Evolutionary conservation across 2,888 invertebrate genomes (phyloP).

Genomic region (Rhaphigaster nebulosa): DNA sequence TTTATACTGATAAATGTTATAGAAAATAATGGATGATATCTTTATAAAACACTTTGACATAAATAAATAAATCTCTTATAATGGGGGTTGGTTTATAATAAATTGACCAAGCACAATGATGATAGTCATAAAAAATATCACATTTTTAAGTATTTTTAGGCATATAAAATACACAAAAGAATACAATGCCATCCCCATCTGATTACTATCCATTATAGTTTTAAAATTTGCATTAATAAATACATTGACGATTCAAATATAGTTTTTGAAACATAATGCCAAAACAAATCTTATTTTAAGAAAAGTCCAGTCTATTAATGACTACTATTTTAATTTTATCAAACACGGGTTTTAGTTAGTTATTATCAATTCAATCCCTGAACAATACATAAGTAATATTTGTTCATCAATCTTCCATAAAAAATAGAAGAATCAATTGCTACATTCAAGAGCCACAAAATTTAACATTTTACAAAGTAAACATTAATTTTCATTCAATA

Average conservation of each 20-base stretch:
- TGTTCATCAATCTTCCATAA: conserved; percentile 28
- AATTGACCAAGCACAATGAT: conserved; percentile 63
- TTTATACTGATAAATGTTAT: conserved; percentile 53
- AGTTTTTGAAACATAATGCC: background rate
- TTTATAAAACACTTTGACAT: conserved; percentile 57
- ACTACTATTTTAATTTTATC: conserved; percentile 4
- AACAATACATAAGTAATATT: conserved; percentile 25
- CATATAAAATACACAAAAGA: conserved; percentile 58
- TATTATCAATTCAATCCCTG: conserved; percentile 44
- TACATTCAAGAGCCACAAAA: conserved; percentile 38
- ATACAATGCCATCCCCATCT: conserved; percentile 57
- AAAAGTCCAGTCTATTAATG: conserved; percentile 26
- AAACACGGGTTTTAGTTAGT: conserved; percentile 14
- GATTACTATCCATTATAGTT: conserved; percentile 23
- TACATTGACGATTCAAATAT: conserved; percentile 37
- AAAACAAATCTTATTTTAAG: conserved; percentile 22
- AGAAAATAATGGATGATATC: conserved; percentile 57
- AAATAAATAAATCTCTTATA: conserved; percentile 59
- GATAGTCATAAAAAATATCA: conserved; percentile 64
- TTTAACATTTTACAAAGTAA: conserved; percentile 45
- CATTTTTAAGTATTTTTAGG: conserved; percentile 60
- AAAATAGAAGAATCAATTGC: conserved; percentile 30
- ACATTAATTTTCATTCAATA: conserved; percentile 22
- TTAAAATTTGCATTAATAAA: background rate
- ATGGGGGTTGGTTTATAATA: conserved; percentile 59